Conservation (phyloP, 2,888 invertebrate species). For the Galerucella nymphaeae region DNA sequence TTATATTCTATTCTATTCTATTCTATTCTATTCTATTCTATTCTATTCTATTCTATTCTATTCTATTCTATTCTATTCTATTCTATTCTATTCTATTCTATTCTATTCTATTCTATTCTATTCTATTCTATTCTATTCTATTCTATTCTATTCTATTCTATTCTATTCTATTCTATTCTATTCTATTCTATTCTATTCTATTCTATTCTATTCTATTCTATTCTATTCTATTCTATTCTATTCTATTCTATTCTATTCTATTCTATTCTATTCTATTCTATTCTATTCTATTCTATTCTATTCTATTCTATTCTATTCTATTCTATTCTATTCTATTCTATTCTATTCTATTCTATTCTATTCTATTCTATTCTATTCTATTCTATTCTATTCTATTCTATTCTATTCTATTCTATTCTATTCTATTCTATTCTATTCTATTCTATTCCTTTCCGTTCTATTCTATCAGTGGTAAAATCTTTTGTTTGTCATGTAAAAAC, state of each 20-base stretch:
- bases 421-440: no score
- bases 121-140: slow-evolving; percentile 1
- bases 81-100: slow-evolving; percentile 12
- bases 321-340: no score
- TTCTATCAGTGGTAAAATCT: not conserved
- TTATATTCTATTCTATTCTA: slow-evolving; percentile 9
- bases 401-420: no score
- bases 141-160: slow-evolving; percentile 1
- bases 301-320: no score
- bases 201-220: slow-evolving; percentile 10
- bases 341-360: no score
- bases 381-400: no score
- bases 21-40: not conserved
- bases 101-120: slow-evolving; percentile 12
- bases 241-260: slow-evolving; percentile 12
- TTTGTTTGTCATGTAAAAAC: not conserved
- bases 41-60: slow-evolving; percentile 1
- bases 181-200: not conserved
- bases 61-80: slow-evolving; percentile 17
- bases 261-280: slow-evolving; percentile 11
- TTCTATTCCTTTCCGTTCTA: no score
- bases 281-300: not conserved
- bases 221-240: slow-evolving; percentile 7
- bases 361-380: no score
- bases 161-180: slow-evolving; percentile 1